phyloP scores from a whole-genome alignment of 2,888 invertebrate species.

The Baronia brevicornis region DNA sequence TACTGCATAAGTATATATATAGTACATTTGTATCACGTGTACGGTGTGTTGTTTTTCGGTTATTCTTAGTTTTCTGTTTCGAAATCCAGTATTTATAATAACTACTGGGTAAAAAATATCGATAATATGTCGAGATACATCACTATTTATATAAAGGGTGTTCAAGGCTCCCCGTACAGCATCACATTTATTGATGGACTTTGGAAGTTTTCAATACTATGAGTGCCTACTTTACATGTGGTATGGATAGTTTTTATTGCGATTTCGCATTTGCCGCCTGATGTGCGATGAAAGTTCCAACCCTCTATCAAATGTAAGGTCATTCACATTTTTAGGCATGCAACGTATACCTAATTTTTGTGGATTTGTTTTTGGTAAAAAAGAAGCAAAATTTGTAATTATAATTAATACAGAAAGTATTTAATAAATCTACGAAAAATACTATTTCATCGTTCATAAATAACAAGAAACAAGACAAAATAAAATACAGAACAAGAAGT shows the following conservation, averaged over 20 bases:
- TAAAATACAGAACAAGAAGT: too few relatives aligned
- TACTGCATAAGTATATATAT: too few relatives aligned
- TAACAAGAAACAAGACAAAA: too few relatives aligned
- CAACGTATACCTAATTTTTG: too few relatives aligned
- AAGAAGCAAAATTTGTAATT: too few relatives aligned
- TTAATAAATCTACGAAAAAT: too few relatives aligned
- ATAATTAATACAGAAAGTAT: too few relatives aligned
- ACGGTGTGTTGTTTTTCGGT: too few relatives aligned
- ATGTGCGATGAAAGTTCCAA: constrained; percentile 55
- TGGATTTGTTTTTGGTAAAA: too few relatives aligned
- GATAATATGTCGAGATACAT: constrained; percentile 14
- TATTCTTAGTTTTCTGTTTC: too few relatives aligned
- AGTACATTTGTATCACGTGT: too few relatives aligned
- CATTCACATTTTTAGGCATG: constrained; percentile 28
- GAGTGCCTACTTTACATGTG: constrained; percentile 69
- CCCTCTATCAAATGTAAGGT: constrained; percentile 28
- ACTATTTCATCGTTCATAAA: too few relatives aligned
- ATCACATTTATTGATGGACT: constrained; percentile 73
- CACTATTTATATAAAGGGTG: constrained; percentile 32
- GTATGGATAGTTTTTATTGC: constrained; percentile 70
- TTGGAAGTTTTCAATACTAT: constrained; percentile 75
- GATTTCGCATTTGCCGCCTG: constrained; percentile 74
- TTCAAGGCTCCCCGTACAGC: constrained; percentile 57
- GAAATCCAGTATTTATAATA: neutral
- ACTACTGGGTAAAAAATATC: constrained; percentile 16